Evolutionary conservation across 2,888 invertebrate genomes (phyloP).

Genomic region (Dicranocentrus wangi): DNA sequence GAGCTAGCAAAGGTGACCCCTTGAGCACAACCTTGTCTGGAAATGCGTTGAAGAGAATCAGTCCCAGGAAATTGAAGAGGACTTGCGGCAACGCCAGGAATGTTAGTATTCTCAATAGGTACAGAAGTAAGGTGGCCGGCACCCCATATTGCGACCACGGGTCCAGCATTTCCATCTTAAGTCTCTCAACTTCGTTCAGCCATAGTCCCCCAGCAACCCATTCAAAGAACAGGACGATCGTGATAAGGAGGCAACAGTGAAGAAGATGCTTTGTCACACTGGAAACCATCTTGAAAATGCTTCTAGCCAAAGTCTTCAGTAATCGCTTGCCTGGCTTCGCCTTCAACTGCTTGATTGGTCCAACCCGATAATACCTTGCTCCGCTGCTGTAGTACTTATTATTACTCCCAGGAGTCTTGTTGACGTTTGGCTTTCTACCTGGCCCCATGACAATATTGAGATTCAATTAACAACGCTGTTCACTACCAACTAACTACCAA

Average conservation of each 20-base stretch:
- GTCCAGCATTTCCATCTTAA: conserved; percentile 80
- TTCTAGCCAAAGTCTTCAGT: no score
- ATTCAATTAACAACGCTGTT: no score
- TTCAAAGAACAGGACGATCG: conserved; percentile 85
- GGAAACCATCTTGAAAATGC: conserved; percentile 69
- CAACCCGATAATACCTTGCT: no score
- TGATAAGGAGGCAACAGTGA: conserved; percentile 85
- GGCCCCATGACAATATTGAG: no score
- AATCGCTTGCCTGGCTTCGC: no score
- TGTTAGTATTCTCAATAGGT: conserved; percentile 85
- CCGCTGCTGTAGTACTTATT: no score
- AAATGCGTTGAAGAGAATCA: conserved; percentile 93
- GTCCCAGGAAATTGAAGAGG: conserved; percentile 88
- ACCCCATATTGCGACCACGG: conserved; percentile 89
- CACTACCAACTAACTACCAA: no score
- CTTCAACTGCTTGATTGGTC: no score
- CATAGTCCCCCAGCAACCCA: conserved; percentile 79
- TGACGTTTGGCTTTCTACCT: no score
- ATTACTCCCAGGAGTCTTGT: no score
- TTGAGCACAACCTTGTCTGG: conserved; percentile 91
- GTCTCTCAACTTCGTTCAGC: conserved; percentile 74
- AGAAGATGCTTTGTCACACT: conserved; percentile 85
- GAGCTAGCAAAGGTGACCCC: conserved; percentile 92
- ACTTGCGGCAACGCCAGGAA: conserved; percentile 85
- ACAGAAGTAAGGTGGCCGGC: conserved; percentile 83